A percentile compares a stretch with the other conserved stretches of the same genome.
These are phyloP conservation scores for Anthopleura sola DNA, from an alignment of 64 coral and sea anemone genomes.

Conservation along the genomic window DNA sequence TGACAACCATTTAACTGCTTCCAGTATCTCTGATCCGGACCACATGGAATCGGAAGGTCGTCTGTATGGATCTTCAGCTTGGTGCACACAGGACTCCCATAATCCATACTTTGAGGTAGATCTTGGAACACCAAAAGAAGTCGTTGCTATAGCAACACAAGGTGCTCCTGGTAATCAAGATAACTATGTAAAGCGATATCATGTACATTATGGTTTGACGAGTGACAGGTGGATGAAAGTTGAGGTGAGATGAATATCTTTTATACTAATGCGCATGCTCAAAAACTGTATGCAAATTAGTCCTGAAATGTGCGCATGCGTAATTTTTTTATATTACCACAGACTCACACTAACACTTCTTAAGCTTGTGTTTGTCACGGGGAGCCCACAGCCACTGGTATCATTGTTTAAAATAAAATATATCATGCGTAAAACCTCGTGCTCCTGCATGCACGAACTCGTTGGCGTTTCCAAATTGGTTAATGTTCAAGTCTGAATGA, in stretches of 20 bases:
- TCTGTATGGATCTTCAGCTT: not conserved
- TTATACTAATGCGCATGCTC: too few species aligned
- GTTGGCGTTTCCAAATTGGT: too few species aligned
- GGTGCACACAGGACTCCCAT: not conserved
- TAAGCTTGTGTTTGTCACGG: too few species aligned
- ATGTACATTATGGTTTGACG: slow-evolving; percentile 5
- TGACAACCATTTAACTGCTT: not conserved
- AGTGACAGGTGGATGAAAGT: slow-evolving; percentile 5
- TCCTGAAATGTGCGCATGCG: too few species aligned
- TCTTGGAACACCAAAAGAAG: not conserved
- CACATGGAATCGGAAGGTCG: not conserved
- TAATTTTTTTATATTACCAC: too few species aligned
- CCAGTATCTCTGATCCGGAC: not conserved
- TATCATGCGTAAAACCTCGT: too few species aligned
- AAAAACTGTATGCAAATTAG: too few species aligned
- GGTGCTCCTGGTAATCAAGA: not conserved
- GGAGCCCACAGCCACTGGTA: too few species aligned
- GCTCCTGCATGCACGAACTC: too few species aligned
- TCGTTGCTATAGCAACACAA: slow-evolving; percentile 6
- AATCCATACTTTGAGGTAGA: slow-evolving; percentile 22
- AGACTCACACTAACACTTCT: too few species aligned
- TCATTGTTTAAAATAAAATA: too few species aligned
- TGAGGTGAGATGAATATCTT: not conserved
- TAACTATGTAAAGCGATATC: not conserved
- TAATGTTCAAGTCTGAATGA: too few species aligned